Base-by-base conservation (phyloP, 2,113 vertebrate species). In the Bungarus multicinctus region DNA sequence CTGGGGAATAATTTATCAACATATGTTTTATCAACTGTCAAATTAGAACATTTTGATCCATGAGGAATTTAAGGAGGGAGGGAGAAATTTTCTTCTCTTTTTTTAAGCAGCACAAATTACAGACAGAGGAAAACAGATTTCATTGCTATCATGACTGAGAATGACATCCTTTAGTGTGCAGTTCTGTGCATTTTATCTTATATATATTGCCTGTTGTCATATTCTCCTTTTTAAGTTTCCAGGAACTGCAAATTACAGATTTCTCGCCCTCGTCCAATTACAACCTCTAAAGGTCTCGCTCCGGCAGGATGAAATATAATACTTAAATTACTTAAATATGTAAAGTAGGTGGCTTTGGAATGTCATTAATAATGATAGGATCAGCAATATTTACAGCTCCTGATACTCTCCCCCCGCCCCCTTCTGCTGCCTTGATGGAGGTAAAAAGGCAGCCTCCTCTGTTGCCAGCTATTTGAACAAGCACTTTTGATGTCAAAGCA, bases 281-380 rank as follows among this genome's bases (percentile, higher is more conserved):
- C 52, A 90, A 96, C 95, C 96, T 96, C 89, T 95, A 92, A 95
- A 94, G 89, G 93, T 96, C 94, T 97, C 27, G 39, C 95, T 96
- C 92, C 93, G 92, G 90, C 88, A 95, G 92, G 95, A 93, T 94
- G 93, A 95, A 94, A 91, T 95, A 27, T 74, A 95, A 93, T 95
- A 94, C 92, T 95, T 90, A 94, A 90, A 94, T 94, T 11, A 87
- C 88, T 96, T 95, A 95, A 95, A 94, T 93, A 94, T 94, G 94
- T 93, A 95, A 95, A 95, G 92, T 55, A 93, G 55, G 34, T 89
- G 93, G 91, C 94, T 95, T 57, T 64, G 85, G 94, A 95, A 64
- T 95, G 43, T 95, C 95, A 95, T 94, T 95, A 95, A 91, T 94
- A 92, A 89, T 64, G 85, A 53, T 91, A 95, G 89, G 58, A 81